Conservation (phyloP, 2,797 vertebrate genomes). For the Sternotherus odoratus region DNA sequence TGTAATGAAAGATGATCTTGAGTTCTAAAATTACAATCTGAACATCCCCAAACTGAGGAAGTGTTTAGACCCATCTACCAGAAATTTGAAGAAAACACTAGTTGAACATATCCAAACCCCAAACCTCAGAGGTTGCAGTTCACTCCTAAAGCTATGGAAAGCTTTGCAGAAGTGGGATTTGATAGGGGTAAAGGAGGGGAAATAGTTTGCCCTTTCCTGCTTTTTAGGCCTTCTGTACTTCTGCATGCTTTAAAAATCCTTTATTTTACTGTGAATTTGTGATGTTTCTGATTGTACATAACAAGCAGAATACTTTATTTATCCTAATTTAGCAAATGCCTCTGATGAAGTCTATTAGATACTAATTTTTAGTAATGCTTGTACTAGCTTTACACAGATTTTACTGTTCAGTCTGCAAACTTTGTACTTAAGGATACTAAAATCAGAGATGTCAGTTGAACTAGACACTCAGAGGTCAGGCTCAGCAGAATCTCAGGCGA, state of each 20-base stretch:
- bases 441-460: background rate
- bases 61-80: background rate
- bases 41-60: background rate
- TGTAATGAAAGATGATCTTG: background rate
- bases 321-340: background rate
- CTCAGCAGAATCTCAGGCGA: background rate
- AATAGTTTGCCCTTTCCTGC: background rate
- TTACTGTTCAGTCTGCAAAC: background rate
- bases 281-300: background rate
- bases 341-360: background rate
- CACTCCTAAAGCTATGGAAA: background rate
- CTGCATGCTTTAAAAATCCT: background rate
- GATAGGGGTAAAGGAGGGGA: accelerated
- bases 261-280: background rate
- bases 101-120: background rate
- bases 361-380: background rate
- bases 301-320: background rate
- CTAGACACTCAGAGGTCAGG: background rate
- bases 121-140: background rate
- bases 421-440: background rate
- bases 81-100: background rate
- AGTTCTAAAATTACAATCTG: background rate
- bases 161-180: background rate
- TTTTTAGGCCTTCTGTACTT: background rate
- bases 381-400: background rate